A percentile compares a stretch with the other conserved stretches of the same genome.
Conservation (phyloP, 1,140 invertebrate species). For the Zaprionus kolodkinae region DNA sequence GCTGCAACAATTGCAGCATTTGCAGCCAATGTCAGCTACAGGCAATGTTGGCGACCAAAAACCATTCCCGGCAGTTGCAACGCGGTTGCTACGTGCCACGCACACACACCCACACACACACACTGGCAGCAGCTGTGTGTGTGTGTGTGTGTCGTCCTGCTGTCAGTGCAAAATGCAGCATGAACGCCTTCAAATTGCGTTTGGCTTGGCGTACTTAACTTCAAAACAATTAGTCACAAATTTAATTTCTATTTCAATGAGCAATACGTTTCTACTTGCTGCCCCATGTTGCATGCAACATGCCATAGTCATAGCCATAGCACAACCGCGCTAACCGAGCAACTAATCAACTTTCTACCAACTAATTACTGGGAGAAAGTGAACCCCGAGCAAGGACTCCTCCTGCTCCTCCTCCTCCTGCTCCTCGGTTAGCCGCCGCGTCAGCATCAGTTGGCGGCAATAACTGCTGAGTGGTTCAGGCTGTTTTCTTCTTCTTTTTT, state of each 20-base stretch:
- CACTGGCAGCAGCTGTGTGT: background rate
- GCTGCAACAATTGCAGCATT: conserved; percentile 59
- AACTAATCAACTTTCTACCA: conserved; percentile 47
- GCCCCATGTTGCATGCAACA: conserved; percentile 63
- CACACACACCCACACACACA: conserved; percentile 27
- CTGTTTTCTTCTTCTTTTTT: background rate
- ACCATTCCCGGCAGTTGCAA: conserved; percentile 56
- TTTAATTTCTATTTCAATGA: conserved; percentile 64
- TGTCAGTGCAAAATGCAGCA: conserved; percentile 50
- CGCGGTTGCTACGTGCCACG: conserved; percentile 62
- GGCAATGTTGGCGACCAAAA: conserved; percentile 30
- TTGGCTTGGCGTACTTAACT: conserved; percentile 49
- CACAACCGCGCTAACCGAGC: conserved; percentile 11
- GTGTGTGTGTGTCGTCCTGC: conserved; percentile 31
- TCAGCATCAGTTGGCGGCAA: conserved; percentile 64
- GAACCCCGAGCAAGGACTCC: conserved; percentile 9
- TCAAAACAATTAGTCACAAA: conserved; percentile 74
- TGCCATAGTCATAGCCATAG: conserved; percentile 35
- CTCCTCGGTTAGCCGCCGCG: conserved; percentile 57
- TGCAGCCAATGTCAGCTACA: conserved; percentile 45
- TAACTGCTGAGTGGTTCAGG: conserved; percentile 4
- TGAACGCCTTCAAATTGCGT: conserved; percentile 44
- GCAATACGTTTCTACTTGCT: conserved; percentile 5
- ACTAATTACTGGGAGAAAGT: conserved; percentile 66
- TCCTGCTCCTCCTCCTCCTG: background rate